Percentiles rank a stretch among this genome's conserved stretches.
phyloP scores from a whole-genome alignment of 1,140 invertebrate genomes.

The Heliconius himera region DNA sequence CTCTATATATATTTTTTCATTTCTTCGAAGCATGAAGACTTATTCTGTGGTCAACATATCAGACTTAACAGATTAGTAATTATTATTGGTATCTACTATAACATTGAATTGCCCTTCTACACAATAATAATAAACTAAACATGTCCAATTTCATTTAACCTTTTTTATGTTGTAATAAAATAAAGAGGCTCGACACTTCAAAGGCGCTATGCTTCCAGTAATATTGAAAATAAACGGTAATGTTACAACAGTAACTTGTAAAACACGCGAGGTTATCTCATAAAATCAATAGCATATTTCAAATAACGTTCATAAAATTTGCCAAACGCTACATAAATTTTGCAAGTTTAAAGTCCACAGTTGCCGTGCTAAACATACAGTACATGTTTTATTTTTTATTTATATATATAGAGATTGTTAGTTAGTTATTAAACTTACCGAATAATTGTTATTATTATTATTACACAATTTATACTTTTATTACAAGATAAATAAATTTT shows the following conservation, averaged over 20 bases:
- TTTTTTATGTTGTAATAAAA: background rate
- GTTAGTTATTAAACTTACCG: too few species aligned
- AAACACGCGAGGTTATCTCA: conserved; percentile 17
- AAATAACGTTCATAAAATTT: conserved; percentile 24
- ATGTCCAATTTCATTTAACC: background rate
- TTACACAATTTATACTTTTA: too few species aligned
- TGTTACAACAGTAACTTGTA: conserved; percentile 17
- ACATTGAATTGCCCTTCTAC: background rate
- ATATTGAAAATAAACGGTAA: conserved; percentile 22
- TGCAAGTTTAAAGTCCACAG: background rate
- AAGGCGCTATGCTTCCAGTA: conserved; percentile 11
- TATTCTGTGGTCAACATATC: background rate
- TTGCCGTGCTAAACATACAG: background rate
- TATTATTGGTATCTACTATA: background rate
- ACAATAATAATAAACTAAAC: background rate
- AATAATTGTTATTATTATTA: too few species aligned
- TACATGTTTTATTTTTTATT: too few species aligned
- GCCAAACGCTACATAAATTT: conserved; percentile 11
- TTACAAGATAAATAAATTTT: too few species aligned
- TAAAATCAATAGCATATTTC: conserved; percentile 28
- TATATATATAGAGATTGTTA: too few species aligned
- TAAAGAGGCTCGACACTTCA: background rate
- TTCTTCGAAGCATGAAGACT: background rate
- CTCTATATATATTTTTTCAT: background rate
- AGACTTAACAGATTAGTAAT: too few species aligned